These are phyloP conservation scores for Nannobrachium achirus DNA, from an alignment of 2,113 vertebrate genomes.

Conservation along the genomic window DNA sequence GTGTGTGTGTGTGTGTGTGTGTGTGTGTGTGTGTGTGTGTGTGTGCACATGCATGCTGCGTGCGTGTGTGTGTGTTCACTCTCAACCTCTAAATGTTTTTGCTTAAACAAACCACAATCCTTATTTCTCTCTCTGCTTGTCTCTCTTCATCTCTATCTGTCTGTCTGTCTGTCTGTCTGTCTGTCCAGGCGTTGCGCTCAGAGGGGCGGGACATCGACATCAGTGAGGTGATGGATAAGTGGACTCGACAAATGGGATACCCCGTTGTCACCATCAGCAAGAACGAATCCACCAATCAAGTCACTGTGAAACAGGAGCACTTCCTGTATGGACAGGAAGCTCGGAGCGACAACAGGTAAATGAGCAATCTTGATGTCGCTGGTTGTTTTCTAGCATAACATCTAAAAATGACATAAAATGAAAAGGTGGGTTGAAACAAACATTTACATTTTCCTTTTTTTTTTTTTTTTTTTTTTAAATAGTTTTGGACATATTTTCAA, in stretches of 20 bases:
- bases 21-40: no score
- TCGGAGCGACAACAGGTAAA: conserved; percentile 88
- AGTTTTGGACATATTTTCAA: no score
- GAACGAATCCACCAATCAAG: conserved; percentile 82
- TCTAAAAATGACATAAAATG: no score
- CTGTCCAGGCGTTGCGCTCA: conserved; percentile 87
- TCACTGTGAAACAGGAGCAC: conserved; percentile 90
- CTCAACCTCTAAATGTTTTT: no score
- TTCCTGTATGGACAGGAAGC: conserved; percentile 90
- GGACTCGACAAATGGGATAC: conserved; percentile 98
- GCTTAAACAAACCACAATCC: no score
- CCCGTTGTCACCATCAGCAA: conserved; percentile 93
- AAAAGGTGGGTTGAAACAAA: no score
- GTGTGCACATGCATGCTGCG: no score
- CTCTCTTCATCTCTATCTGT: background rate
- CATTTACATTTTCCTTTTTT: no score
- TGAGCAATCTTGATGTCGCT: background rate
- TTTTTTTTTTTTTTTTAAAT: no score
- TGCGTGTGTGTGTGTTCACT: no score
- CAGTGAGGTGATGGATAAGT: conserved; percentile 95
- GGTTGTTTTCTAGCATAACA: no score
- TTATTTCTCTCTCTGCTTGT: background rate
- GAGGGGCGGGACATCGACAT: conserved; percentile 94
- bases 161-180: background rate
- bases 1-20: background rate